A percentile compares a stretch with the other conserved stretches of the same genome.
Evolutionary conservation across 2,888 invertebrate species (phyloP).

Genomic region (Busseola fusca): DNA sequence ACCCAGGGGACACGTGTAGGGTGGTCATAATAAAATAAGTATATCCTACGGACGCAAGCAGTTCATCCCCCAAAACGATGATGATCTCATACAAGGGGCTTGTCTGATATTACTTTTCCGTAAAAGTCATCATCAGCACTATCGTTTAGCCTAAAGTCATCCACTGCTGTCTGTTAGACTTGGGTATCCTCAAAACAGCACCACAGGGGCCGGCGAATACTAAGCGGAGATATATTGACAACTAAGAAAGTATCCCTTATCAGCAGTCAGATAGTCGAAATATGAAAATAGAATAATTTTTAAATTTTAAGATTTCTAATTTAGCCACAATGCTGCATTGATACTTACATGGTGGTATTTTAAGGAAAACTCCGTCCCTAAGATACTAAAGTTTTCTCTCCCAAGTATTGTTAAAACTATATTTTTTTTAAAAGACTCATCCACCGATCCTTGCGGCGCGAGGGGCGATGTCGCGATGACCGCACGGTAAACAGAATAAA

Average conservation of each 20-base stretch:
- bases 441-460: conserved; percentile 19
- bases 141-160: no score
- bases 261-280: neutral
- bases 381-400: neutral
- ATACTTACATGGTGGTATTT: neutral
- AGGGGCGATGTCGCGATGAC: conserved; percentile 59
- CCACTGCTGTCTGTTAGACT: neutral
- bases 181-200: neutral
- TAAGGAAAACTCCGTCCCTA: neutral
- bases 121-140: neutral
- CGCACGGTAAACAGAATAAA: conserved; percentile 79
- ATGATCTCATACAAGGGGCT: neutral
- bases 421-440: conserved; percentile 20
- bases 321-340: neutral
- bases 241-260: neutral
- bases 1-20: no score
- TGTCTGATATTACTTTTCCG: neutral
- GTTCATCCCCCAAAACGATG: no score
- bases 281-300: neutral
- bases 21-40: no score
- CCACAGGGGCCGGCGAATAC: neutral
- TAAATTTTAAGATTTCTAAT: neutral
- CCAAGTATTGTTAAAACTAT: neutral
- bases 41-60: no score
- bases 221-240: neutral